These are phyloP conservation scores for Selene dorsalis DNA, from an alignment of 2,797 vertebrate species.

Conservation along the genomic window DNA sequence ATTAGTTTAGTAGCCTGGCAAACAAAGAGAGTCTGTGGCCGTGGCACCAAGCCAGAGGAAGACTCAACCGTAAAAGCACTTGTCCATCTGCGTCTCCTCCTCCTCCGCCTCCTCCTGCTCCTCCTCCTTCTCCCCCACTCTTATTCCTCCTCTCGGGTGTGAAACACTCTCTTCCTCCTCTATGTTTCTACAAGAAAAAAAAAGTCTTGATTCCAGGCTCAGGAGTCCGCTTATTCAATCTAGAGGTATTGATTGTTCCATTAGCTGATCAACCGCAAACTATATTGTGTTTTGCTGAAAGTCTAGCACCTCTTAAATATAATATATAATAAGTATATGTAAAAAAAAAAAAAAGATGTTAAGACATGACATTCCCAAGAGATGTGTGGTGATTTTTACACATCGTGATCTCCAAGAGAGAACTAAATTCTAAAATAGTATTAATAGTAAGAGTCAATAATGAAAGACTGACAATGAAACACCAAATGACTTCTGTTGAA, in stretches of 20 bases:
- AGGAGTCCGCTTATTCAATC: constrained; percentile 51
- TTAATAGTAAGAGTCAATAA: neutral
- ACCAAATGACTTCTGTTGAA: neutral
- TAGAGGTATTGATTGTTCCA: constrained; percentile 67
- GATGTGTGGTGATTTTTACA: constrained; percentile 1
- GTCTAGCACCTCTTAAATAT: constrained; percentile 46
- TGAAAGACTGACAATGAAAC: neutral
- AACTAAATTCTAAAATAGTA: neutral
- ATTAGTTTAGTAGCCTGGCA: constrained; percentile 87
- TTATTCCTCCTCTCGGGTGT: constrained; percentile 56
- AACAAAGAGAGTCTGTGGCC: constrained; percentile 88
- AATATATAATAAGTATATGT: too few species aligned
- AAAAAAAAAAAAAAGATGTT: constrained; percentile 21
- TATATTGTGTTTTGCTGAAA: constrained; percentile 22
- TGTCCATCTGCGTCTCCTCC: constrained; percentile 85
- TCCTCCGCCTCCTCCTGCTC: constrained; percentile 47
- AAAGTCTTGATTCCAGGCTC: constrained; percentile 51
- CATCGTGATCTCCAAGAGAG: constrained; percentile 1
- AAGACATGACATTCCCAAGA: constrained; percentile 19
- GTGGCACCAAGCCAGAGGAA: constrained; percentile 86
- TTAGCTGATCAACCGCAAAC: constrained; percentile 58
- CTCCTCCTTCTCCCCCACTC: constrained; percentile 45
- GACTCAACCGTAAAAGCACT: constrained; percentile 86
- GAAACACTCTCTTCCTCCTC: constrained; percentile 53
- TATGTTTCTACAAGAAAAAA: constrained; percentile 23